Conservation (phyloP, 2,113 vertebrate genomes). For the Clarias batrachus region DNA sequence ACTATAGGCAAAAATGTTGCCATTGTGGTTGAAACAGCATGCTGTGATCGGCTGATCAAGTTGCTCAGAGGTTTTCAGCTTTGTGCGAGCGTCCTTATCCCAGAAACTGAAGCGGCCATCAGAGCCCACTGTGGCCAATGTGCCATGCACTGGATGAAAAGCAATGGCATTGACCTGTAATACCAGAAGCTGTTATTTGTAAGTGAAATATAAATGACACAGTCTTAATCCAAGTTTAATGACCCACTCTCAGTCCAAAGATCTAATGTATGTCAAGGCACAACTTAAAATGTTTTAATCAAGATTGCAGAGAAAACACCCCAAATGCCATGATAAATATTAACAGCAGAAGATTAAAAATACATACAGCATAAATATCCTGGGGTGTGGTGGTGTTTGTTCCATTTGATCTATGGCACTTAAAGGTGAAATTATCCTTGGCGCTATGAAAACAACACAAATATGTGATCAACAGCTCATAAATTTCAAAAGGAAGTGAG, state of each 20-base stretch:
- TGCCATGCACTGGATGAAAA: constrained; percentile 96
- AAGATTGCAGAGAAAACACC: background rate
- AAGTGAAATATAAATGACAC: background rate
- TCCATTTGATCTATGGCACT: constrained; percentile 98
- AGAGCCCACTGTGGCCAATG: constrained; percentile 93
- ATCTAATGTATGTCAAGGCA: background rate
- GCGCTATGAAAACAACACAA: constrained; percentile 70
- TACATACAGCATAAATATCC: constrained; percentile 94
- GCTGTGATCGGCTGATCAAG: constrained; percentile 95
- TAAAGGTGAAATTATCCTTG: constrained; percentile 99
- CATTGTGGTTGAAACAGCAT: constrained; percentile 94
- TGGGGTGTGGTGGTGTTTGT: constrained; percentile 96
- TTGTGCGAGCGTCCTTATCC: constrained; percentile 98
- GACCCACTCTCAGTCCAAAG: background rate
- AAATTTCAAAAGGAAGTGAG: background rate
- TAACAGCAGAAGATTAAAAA: background rate
- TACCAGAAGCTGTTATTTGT: background rate
- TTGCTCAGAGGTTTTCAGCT: constrained; percentile 97
- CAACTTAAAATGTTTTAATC: background rate
- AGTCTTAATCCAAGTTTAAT: too few relatives aligned
- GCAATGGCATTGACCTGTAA: constrained; percentile 92
- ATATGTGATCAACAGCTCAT: constrained; percentile 10
- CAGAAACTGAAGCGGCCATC: constrained; percentile 98
- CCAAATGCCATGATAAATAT: background rate
- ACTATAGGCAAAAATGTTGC: constrained; percentile 96